Base-by-base conservation (phyloP, 2,888 invertebrate species). In the Nomada ruficornis region DNA sequence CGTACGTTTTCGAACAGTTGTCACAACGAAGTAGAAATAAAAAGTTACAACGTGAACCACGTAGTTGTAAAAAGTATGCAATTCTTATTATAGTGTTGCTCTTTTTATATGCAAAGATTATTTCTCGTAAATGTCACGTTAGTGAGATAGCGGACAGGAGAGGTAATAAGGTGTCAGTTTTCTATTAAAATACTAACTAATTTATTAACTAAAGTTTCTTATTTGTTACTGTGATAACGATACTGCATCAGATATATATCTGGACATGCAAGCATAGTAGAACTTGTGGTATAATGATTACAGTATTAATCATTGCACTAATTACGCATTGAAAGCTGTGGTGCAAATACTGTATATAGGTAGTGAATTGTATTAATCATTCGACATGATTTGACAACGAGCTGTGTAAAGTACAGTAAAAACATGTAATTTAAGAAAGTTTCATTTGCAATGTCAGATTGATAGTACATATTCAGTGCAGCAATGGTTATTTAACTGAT, bases 401-500 rank as follows among this genome's bases (percentile, higher is more conserved):
- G 15, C 20, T 36, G 15, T 15, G n/a, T 11, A 26, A 55, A 72
- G 18, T 15, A n/a, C 13, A 44, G 2, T 57, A 2, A 13, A 13
- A 23, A 2, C 13, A n/a, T 15, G 23, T 7, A 59, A 67, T 50
- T 36, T 50, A 23, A 60, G 67, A 59, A 67, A 42, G 67, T 67
- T 74, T 36, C 67, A 50, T 42, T 42, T 18, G 11, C 20, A 10
- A 13, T 3, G 23, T 29, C 13, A 10, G 9, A 55, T 73, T 64
- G 20, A 36, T 47, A 36, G n/a, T 29, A 29, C 29, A 36, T 11
- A 36, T 57, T 47, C 23, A 23, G 20, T 13, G 18, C 9, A 13
- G 1, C 47, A 23, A 74, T 65, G 36, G 44, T 23, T 20, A 47
- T 36, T 65, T 47, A 65, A 10, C 7, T 67, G 67, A 50, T 59